phyloP scores from a whole-genome alignment of 2,888 invertebrate genomes.

The Lumbricus terrestris region DNA sequence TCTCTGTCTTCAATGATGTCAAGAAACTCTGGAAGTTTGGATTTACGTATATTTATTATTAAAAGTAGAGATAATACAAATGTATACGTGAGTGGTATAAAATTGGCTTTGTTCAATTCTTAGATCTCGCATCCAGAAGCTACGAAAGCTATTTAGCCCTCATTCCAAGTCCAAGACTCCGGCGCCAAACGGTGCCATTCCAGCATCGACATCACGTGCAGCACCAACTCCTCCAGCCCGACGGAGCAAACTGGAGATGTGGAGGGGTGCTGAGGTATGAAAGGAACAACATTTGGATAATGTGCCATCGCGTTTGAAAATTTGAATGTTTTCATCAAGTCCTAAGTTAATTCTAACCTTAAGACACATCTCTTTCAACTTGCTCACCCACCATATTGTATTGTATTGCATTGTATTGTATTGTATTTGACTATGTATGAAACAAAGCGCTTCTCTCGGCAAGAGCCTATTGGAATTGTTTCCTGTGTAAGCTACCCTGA shows the following conservation, averaged over 20 bases:
- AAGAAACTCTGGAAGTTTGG: not conserved
- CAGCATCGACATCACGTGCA: not conserved
- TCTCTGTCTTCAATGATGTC: not conserved
- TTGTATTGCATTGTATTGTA: no score
- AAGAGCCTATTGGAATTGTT: no score
- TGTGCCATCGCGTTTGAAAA: not conserved
- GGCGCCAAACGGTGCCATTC: not conserved
- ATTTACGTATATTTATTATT: not conserved
- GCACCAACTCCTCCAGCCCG: not conserved
- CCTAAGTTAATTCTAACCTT: no score
- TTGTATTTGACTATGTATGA: no score
- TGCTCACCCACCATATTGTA: no score
- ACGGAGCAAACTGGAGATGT: not conserved
- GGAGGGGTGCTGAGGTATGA: not conserved
- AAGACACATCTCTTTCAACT: no score
- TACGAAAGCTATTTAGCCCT: not conserved
- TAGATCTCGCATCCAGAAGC: constrained; percentile 13
- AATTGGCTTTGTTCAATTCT: not conserved
- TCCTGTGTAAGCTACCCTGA: no score
- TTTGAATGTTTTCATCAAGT: no score
- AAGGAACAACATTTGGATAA: not conserved
- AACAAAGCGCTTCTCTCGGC: no score
- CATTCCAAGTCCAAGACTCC: not conserved
- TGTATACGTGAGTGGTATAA: not conserved
- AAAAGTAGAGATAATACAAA: not conserved